phyloP scores from a whole-genome alignment of 2,113 vertebrate genomes.

The Channa argus region DNA sequence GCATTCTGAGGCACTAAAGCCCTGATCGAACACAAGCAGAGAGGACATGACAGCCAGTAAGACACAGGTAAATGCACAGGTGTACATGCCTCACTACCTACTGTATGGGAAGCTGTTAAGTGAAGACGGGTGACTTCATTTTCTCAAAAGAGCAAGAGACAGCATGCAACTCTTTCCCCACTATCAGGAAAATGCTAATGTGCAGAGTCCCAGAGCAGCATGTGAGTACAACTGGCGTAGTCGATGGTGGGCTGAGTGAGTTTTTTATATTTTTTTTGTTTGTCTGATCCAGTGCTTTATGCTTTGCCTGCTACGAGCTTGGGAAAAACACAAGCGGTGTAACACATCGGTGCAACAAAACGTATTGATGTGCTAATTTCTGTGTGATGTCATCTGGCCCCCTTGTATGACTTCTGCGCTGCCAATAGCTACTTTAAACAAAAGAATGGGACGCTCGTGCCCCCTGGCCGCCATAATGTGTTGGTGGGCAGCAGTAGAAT shows the following conservation, averaged over 20 bases:
- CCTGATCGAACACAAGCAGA: background rate
- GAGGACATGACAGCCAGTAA: conserved; percentile 27
- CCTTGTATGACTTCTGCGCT: conserved; percentile 19
- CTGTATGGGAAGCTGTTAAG: conserved; percentile 48
- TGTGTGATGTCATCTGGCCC: conserved; percentile 58
- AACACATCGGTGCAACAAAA: conserved; percentile 10
- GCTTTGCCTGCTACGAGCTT: conserved; percentile 41
- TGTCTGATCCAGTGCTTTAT: conserved; percentile 26
- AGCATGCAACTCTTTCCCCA: conserved; percentile 16
- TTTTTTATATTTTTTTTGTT: conserved; percentile 45
- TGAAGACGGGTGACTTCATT: conserved; percentile 51
- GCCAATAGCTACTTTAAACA: conserved; percentile 37
- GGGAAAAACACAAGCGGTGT: conserved; percentile 60
- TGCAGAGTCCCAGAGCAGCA: conserved; percentile 4
- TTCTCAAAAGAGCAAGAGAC: conserved; percentile 30
- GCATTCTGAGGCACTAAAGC: conserved; percentile 30
- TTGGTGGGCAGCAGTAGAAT: background rate
- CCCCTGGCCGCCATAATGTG: background rate
- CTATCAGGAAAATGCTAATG: background rate
- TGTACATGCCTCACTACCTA: background rate
- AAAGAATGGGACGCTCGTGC: conserved; percentile 15
- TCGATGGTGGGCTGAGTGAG: conserved; percentile 35
- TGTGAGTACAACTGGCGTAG: conserved; percentile 22
- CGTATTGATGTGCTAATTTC: conserved; percentile 69
- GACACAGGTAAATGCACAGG: conserved; percentile 14